These are phyloP conservation scores for Falco cherrug DNA, from an alignment of 2,797 vertebrate genomes.

Conservation along the genomic window DNA sequence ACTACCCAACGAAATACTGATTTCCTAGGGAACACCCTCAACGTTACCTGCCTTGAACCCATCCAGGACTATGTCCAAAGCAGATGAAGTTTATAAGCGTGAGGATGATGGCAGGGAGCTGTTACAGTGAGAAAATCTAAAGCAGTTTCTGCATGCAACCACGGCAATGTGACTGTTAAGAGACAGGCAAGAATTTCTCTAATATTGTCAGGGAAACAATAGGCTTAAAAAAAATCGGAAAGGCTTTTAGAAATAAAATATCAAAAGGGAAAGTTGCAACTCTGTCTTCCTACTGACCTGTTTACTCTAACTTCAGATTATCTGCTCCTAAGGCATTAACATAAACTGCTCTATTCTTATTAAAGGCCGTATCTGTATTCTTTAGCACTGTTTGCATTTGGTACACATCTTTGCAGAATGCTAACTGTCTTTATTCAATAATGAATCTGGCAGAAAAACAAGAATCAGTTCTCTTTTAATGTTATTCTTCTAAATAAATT, in stretches of 20 bases:
- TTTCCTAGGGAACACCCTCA: not conserved
- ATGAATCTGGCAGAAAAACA: conserved; percentile 55
- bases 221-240: not conserved
- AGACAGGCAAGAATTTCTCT: not conserved
- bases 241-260: not conserved
- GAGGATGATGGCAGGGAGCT: not conserved
- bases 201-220: not conserved
- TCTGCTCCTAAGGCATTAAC: conserved; percentile 32
- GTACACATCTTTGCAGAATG: conserved; percentile 30
- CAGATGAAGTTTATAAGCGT: not conserved
- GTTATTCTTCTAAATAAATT: conserved; percentile 53
- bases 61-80: not conserved
- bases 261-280: conserved; percentile 4
- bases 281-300: not conserved
- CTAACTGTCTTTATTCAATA: conserved; percentile 17
- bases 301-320: conserved; percentile 20
- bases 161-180: not conserved
- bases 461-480: conserved; percentile 12
- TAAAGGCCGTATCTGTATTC: not conserved
- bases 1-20: not conserved
- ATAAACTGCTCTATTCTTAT: conserved; percentile 21
- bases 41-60: conserved; percentile 14
- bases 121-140: not conserved
- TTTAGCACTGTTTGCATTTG: conserved; percentile 15
- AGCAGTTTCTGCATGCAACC: not conserved